phyloP scores from a whole-genome alignment of 1,140 invertebrate genomes.

The Asbolus verrucosus region DNA sequence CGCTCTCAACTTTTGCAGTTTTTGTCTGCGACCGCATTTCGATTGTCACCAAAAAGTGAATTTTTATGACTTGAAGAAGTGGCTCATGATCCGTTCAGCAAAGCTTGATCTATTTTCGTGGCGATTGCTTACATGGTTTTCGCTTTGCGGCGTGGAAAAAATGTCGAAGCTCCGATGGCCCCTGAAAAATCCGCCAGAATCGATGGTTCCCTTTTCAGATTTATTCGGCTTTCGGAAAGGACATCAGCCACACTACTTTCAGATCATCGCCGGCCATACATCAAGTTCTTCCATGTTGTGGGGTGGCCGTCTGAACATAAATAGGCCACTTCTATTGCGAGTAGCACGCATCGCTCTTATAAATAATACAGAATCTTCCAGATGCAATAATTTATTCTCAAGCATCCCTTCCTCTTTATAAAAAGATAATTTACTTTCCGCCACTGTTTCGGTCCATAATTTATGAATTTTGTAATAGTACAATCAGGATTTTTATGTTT shows the following conservation, averaged over 20 bases:
- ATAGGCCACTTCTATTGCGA: conserved; percentile 40
- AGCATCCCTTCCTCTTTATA: conserved; percentile 19
- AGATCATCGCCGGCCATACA: conserved; percentile 31
- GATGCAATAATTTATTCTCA: conserved; percentile 33
- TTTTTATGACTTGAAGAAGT: too few relatives aligned
- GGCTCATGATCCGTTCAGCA: too few relatives aligned
- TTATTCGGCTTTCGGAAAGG: conserved; percentile 33
- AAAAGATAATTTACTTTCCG: conserved; percentile 36
- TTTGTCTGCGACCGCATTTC: too few relatives aligned
- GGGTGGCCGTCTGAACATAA: conserved; percentile 34
- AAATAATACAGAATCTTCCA: conserved; percentile 42
- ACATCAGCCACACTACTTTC: conserved; percentile 31
- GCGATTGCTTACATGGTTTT: too few relatives aligned
- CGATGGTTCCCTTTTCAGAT: conserved; percentile 19
- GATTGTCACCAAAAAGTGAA: too few relatives aligned
- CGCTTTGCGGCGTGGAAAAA: too few relatives aligned
- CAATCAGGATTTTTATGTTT: conserved; percentile 22
- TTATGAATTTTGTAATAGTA: conserved; percentile 33
- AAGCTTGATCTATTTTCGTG: too few relatives aligned
- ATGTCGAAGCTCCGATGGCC: too few relatives aligned
- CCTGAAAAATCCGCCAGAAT: conserved; percentile 18
- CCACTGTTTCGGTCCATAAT: conserved; percentile 15
- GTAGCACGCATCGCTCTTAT: conserved; percentile 38
- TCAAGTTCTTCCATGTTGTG: conserved; percentile 40
- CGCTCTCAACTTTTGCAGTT: too few relatives aligned